Evolutionary conservation across 2,888 invertebrate genomes (phyloP).

Genomic region (Campopleginae sp.): DNA sequence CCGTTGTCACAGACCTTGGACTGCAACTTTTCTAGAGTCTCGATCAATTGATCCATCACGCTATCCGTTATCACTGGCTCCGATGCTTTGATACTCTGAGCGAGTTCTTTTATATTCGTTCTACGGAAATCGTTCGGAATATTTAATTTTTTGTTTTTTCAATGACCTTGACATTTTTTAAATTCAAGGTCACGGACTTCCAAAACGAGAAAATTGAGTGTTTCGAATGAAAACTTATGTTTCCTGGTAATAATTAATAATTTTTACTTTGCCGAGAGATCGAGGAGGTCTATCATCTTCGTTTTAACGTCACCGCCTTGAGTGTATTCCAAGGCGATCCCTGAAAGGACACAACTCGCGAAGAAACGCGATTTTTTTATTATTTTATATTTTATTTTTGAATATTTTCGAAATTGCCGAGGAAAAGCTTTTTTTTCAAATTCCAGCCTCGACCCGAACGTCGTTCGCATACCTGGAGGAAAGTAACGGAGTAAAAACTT

Average conservation of each 20-base stretch:
- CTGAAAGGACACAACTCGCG: slow-evolving; percentile 76
- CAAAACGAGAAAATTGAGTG: not conserved
- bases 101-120: slow-evolving; percentile 86
- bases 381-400: not conserved
- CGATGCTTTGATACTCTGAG: slow-evolving; percentile 84
- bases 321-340: slow-evolving; percentile 87
- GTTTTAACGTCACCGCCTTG: slow-evolving; percentile 86
- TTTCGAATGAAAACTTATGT: not conserved
- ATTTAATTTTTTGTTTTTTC: not conserved
- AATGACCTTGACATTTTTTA: not conserved
- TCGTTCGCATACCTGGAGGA: slow-evolving; percentile 87
- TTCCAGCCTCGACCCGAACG: not conserved
- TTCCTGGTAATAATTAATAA: not conserved
- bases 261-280: slow-evolving; percentile 87
- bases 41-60: slow-evolving; percentile 86
- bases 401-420: not conserved
- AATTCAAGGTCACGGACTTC: not conserved
- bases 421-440: not conserved
- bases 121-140: slow-evolving; percentile 79
- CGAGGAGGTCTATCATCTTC: slow-evolving; percentile 88
- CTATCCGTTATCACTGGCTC: slow-evolving; percentile 87
- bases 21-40: slow-evolving; percentile 88
- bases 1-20: slow-evolving; percentile 87
- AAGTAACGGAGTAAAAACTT: slow-evolving; percentile 90
- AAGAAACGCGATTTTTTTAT: not conserved